These are phyloP conservation scores for Neopelma chrysocephalum DNA, from an alignment of 2,797 vertebrate genomes.

Conservation along the genomic window DNA sequence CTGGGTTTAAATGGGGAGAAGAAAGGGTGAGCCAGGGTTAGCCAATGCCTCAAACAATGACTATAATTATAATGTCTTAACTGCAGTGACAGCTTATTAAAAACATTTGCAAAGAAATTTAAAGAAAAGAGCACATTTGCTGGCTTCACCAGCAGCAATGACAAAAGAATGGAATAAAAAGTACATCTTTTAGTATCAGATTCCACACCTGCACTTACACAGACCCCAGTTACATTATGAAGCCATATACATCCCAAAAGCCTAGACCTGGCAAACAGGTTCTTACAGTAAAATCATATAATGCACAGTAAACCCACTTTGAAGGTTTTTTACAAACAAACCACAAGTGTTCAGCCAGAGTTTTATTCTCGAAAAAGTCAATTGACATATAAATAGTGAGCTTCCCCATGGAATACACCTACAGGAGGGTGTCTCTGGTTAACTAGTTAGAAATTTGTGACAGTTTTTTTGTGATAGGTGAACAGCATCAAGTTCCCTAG, in stretches of 20 bases:
- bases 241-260: not conserved
- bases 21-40: conserved; percentile 3
- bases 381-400: not conserved
- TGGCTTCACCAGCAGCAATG: not conserved
- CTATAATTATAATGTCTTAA: conserved; percentile 33
- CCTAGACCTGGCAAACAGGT: not conserved
- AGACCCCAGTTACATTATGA: not conserved
- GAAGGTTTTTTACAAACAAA: not conserved
- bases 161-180: not conserved
- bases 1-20: conserved; percentile 1
- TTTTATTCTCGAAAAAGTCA: not conserved
- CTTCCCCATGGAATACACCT: not conserved
- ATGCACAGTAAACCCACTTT: not conserved
- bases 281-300: not conserved
- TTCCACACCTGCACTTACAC: not conserved
- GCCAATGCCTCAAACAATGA: conserved; percentile 9
- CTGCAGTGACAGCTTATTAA: conserved; percentile 46
- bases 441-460: not conserved
- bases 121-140: conserved; percentile 10
- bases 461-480: not conserved
- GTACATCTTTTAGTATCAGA: not conserved
- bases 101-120: conserved; percentile 14
- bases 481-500: not conserved
- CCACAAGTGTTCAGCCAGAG: not conserved
- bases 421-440: not conserved